Evolutionary conservation across 2,797 vertebrate genomes (phyloP).

Genomic region (Pogonophryne albipinna): DNA sequence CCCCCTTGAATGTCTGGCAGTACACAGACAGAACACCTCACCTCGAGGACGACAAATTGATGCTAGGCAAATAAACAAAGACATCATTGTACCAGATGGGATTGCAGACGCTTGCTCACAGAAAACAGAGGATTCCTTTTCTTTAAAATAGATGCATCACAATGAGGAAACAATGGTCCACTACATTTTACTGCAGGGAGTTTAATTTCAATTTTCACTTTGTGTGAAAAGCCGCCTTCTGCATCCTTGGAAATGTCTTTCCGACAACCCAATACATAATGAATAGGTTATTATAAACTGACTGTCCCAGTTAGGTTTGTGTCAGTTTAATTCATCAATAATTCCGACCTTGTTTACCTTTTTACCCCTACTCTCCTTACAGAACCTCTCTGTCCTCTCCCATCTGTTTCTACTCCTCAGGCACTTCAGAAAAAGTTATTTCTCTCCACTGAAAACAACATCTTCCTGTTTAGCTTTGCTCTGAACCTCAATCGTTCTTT

Average conservation of each 20-base stretch:
- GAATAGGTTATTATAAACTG: conserved; percentile 71
- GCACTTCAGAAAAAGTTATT: conserved; percentile 37
- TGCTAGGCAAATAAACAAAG: conserved; percentile 33
- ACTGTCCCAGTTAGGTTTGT: conserved; percentile 73
- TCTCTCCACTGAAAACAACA: conserved; percentile 27
- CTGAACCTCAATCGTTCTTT: conserved; percentile 39
- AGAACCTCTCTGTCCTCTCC: conserved; percentile 18
- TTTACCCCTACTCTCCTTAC: conserved; percentile 28
- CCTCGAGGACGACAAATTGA: conserved; percentile 38
- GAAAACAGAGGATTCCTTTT: conserved; percentile 25
- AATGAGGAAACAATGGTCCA: conserved; percentile 39
- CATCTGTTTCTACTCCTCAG: conserved; percentile 26
- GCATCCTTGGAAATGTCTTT: conserved; percentile 54
- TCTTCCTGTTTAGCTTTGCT: conserved; percentile 39
- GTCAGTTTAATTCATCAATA: conserved; percentile 76
- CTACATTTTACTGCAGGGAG: conserved; percentile 34
- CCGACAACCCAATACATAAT: conserved; percentile 65
- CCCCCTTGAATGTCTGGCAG: conserved; percentile 50
- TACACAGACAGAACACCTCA: conserved; percentile 38
- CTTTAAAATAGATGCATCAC: conserved; percentile 17
- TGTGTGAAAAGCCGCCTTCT: conserved; percentile 20
- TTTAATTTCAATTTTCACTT: conserved; percentile 48
- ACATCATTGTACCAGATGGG: conserved; percentile 31
- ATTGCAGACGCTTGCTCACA: conserved; percentile 5
- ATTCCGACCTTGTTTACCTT: conserved; percentile 67